A percentile compares a stretch with the other conserved stretches of the same genome.
Evolutionary conservation across 2,888 invertebrate species (phyloP).

Genomic region (Herminia tarsipennalis): DNA sequence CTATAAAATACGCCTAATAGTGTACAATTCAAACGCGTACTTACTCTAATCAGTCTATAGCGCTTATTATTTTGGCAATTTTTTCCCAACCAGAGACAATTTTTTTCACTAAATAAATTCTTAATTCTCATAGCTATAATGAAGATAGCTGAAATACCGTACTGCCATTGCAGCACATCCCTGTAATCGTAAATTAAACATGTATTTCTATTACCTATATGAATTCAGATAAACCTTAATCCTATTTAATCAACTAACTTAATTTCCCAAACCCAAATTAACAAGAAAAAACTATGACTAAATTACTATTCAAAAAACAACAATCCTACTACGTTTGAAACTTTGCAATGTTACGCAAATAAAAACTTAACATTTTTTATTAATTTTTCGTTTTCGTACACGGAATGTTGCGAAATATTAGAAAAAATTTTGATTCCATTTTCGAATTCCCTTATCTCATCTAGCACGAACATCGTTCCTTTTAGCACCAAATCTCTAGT

Average conservation of each 20-base stretch:
- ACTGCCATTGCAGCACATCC: conserved; percentile 83
- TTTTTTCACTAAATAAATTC: conserved; percentile 70
- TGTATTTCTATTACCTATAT: conserved; percentile 78
- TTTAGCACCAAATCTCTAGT: conserved; percentile 85
- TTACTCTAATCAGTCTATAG: conserved; percentile 86
- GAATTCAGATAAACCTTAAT: conserved; percentile 83
- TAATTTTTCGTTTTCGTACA: conserved; percentile 49
- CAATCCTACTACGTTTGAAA: conserved; percentile 76
- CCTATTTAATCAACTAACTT: conserved; percentile 81
- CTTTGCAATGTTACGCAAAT: conserved; percentile 80
- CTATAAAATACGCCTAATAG: conserved; percentile 84
- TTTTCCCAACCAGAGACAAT: conserved; percentile 59
- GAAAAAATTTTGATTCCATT: conserved; percentile 60
- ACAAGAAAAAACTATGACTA: conserved; percentile 80
- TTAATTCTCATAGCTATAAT: conserved; percentile 55
- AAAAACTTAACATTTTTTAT: conserved; percentile 80
- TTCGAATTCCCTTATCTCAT: conserved; percentile 56
- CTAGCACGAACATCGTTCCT: conserved; percentile 71
- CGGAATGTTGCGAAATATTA: conserved; percentile 79
- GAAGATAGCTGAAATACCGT: conserved; percentile 65
- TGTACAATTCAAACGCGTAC: conserved; percentile 82
- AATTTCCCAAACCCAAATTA: conserved; percentile 84
- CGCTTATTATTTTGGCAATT: conserved; percentile 83
- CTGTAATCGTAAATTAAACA: conserved; percentile 82
- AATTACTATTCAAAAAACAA: conserved; percentile 82